Percentiles rank a stretch among this genome's conserved stretches.
Evolutionary conservation across 2,797 vertebrate genomes (phyloP).

Genomic region (Anableps anableps): DNA sequence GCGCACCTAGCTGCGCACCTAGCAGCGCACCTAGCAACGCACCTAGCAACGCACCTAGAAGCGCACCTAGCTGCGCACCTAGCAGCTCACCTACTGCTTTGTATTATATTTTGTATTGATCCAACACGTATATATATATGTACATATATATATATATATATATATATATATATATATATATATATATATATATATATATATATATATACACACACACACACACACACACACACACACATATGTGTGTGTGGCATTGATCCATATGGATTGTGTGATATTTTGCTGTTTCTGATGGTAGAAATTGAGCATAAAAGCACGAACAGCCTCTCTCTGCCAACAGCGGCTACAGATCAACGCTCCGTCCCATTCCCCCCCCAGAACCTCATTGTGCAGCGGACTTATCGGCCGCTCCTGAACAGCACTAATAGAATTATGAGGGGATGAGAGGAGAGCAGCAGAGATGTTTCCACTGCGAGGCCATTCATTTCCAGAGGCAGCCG

Average conservation of each 20-base stretch:
- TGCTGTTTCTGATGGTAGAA: slow-evolving; percentile 54
- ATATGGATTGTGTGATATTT: slow-evolving; percentile 35
- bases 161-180: too few species aligned
- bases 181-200: too few species aligned
- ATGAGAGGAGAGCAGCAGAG: slow-evolving; percentile 46
- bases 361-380: slow-evolving; percentile 65
- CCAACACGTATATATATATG: too few species aligned
- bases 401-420: slow-evolving; percentile 60
- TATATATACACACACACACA: too few species aligned
- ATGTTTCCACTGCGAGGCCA: slow-evolving; percentile 60
- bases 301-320: slow-evolving; percentile 45
- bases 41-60: too few species aligned
- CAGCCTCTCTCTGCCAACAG: slow-evolving; percentile 41
- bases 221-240: too few species aligned
- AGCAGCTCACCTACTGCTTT: too few species aligned
- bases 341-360: slow-evolving; percentile 59
- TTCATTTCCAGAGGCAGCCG: slow-evolving; percentile 44
- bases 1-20: too few species aligned
- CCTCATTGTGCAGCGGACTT: slow-evolving; percentile 64
- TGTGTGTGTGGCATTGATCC: slow-evolving; percentile 21
- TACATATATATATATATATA: too few species aligned
- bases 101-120: too few species aligned
- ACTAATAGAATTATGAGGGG: slow-evolving; percentile 74
- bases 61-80: too few species aligned
- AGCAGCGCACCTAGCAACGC: too few species aligned